phyloP scores from a whole-genome alignment of 2,797 vertebrate species.

The Cetoscarus ocellatus region DNA sequence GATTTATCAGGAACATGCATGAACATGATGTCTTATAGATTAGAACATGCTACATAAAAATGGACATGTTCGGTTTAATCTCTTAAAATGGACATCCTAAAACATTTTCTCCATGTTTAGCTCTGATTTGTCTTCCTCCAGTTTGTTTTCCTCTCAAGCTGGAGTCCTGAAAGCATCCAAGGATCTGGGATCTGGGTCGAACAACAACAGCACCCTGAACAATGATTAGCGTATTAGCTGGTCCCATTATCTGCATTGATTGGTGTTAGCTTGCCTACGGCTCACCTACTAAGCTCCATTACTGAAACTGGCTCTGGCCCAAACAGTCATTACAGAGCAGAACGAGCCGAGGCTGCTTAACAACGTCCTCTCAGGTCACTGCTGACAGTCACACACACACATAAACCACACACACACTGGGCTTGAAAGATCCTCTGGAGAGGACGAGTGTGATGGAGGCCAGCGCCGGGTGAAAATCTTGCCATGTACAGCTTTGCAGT shows the following conservation, averaged over 20 bases:
- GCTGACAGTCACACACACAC: background rate
- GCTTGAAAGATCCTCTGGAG: background rate
- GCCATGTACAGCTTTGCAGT: background rate
- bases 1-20: background rate
- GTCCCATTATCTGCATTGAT: slow-evolving; percentile 57
- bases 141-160: background rate
- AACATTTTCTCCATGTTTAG: background rate
- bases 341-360: slow-evolving; percentile 2
- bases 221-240: background rate
- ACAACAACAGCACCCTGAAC: slow-evolving; percentile 19
- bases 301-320: slow-evolving; percentile 44
- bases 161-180: background rate
- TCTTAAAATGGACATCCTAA: background rate
- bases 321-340: slow-evolving; percentile 11
- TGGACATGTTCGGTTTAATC: background rate
- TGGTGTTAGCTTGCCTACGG: background rate
- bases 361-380: background rate
- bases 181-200: slow-evolving; percentile 1
- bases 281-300: slow-evolving; percentile 32
- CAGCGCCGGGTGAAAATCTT: background rate
- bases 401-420: background rate
- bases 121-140: background rate
- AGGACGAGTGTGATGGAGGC: background rate
- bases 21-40: background rate
- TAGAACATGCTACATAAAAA: background rate